These are phyloP conservation scores for Pollimyrus isidori DNA, from an alignment of 2,113 vertebrate species.

Conservation along the genomic window DNA sequence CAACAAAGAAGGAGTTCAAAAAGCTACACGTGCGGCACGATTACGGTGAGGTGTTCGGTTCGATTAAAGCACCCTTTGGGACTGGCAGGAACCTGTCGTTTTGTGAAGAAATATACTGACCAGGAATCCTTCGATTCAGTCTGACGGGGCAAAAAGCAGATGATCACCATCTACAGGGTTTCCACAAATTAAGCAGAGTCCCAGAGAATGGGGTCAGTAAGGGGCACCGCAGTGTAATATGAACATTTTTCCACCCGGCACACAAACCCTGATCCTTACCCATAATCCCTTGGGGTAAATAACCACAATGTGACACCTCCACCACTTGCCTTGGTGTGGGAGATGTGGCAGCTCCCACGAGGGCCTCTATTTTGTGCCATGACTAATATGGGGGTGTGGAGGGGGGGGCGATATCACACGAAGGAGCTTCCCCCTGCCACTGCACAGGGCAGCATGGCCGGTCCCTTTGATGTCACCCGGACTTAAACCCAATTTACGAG, in stretches of 20 bases:
- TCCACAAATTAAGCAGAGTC: slow-evolving; percentile 50
- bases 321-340: neutral
- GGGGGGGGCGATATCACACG: slow-evolving; percentile 47
- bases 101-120: neutral
- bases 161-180: slow-evolving; percentile 34
- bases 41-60: neutral
- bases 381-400: slow-evolving; percentile 18
- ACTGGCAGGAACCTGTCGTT: neutral
- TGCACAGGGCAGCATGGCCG: neutral
- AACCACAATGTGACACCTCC: neutral
- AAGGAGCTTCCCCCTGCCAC: slow-evolving; percentile 33
- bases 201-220: slow-evolving; percentile 31
- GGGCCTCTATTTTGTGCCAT: slow-evolving; percentile 34
- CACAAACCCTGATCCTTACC: slow-evolving; percentile 37
- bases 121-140: neutral
- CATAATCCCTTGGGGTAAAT: slow-evolving; percentile 7
- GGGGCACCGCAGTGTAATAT: slow-evolving; percentile 45
- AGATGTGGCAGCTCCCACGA: slow-evolving; percentile 38
- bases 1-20: neutral
- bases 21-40: neutral
- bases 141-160: slow-evolving; percentile 27
- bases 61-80: neutral
- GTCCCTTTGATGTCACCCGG: slow-evolving; percentile 44
- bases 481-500: slow-evolving; percentile 51
- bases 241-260: slow-evolving; percentile 41